phyloP scores from a whole-genome alignment of 2,888 invertebrate species.

The Melanophora roralis region DNA sequence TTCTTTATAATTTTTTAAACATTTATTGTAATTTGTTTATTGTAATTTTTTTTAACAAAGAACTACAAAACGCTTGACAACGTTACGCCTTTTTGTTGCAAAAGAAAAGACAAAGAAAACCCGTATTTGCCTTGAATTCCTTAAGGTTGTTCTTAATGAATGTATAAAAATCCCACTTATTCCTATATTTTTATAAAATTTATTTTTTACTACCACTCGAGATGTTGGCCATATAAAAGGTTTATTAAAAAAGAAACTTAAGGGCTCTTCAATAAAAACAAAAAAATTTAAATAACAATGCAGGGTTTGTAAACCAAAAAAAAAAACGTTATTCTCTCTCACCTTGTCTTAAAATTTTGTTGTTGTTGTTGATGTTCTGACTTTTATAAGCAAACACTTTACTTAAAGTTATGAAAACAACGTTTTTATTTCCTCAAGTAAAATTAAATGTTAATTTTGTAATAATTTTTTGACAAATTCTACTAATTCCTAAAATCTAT shows the following conservation, averaged over 20 bases:
- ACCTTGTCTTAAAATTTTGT: no score
- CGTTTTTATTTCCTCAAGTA: no score
- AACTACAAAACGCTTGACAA: constrained; percentile 13
- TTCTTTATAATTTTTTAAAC: no score
- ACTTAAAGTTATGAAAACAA: no score
- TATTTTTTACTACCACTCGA: constrained; percentile 24
- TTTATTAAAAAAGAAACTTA: background rate
- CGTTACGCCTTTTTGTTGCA: constrained; percentile 42
- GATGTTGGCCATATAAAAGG: constrained; percentile 6
- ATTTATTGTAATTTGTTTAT: no score
- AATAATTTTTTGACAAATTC: no score
- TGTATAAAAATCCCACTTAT: no score
- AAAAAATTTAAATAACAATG: background rate
- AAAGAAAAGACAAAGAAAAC: background rate
- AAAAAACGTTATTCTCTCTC: background rate
- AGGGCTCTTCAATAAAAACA: background rate
- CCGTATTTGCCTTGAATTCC: constrained; percentile 5
- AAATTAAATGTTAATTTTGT: no score
- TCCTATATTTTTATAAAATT: constrained; percentile 27
- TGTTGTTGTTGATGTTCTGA: no score
- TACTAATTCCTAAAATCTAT: no score
- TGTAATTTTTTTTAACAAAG: background rate
- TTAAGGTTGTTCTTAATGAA: constrained; percentile 38
- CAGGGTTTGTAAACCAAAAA: constrained; percentile 5
- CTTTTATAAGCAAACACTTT: no score